Conservation (phyloP, 1,140 invertebrate species). For the Colletes gigas region DNA sequence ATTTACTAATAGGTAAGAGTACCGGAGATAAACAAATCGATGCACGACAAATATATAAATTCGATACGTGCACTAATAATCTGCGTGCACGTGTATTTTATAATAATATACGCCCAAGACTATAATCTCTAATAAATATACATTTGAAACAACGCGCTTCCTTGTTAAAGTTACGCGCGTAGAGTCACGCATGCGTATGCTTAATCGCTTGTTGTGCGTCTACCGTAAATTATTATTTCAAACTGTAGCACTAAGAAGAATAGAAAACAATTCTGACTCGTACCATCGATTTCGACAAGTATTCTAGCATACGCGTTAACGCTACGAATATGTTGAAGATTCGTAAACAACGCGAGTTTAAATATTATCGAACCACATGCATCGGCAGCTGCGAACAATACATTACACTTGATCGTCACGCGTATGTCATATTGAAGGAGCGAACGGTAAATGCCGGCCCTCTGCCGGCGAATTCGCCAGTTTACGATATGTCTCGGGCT, state of each 20-base stretch:
- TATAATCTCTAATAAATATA: not conserved
- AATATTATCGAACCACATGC: not conserved
- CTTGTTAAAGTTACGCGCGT: conserved; percentile 7
- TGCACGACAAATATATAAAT: conserved; percentile 11
- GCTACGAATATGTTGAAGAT: not conserved
- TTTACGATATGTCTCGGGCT: conserved; percentile 38
- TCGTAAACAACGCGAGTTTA: not conserved
- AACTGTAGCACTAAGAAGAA: not conserved
- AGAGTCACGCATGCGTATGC: not conserved
- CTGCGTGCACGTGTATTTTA: too few species aligned
- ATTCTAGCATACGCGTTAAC: not conserved
- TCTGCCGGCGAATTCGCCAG: conserved; percentile 30
- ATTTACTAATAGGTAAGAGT: conserved; percentile 75
- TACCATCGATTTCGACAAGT: not conserved
- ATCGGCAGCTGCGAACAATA: conserved; percentile 1
- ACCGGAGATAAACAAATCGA: too few species aligned
- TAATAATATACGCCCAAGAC: too few species aligned
- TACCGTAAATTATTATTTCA: not conserved
- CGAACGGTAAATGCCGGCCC: conserved; percentile 29
- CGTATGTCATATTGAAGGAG: not conserved
- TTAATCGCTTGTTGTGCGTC: not conserved
- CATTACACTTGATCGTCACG: conserved; percentile 13
- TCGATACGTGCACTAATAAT: too few species aligned
- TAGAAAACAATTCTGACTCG: not conserved
- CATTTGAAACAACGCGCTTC: conserved; percentile 26